phyloP scores from a whole-genome alignment of 2,113 vertebrate genomes.

The Scytalopus superciliaris region DNA sequence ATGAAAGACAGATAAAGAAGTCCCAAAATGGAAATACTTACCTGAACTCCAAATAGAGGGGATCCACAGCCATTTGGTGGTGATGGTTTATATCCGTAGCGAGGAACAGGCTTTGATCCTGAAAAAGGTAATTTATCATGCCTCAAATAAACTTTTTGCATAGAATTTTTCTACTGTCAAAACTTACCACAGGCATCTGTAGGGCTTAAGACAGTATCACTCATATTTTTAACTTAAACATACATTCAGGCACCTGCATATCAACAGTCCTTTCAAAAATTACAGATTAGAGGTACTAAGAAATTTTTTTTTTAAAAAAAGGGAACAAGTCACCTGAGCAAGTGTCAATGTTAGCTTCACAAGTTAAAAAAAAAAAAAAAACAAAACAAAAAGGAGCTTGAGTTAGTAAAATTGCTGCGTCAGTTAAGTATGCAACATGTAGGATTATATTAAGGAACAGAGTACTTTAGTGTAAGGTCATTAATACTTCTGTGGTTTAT shows the following conservation, averaged over 20 bases:
- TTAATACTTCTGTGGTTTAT: neutral
- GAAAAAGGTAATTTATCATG: slow-evolving; percentile 48
- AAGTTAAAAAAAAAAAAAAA: neutral
- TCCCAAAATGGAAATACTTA: slow-evolving; percentile 49
- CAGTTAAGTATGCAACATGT: neutral
- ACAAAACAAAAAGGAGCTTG: neutral
- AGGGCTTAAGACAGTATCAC: neutral
- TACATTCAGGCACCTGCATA: neutral
- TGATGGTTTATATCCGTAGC: slow-evolving; percentile 84
- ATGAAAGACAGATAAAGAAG: neutral
- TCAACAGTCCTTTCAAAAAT: neutral
- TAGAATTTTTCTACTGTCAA: neutral
- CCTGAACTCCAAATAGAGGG: slow-evolving; percentile 92
- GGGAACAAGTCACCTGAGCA: neutral
- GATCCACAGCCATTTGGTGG: slow-evolving; percentile 98
- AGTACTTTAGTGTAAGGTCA: neutral
- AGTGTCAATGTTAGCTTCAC: neutral
- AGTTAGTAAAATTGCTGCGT: neutral
- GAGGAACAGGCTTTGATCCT: slow-evolving; percentile 88
- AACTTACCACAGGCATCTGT: neutral
- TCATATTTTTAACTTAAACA: neutral
- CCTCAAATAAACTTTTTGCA: neutral
- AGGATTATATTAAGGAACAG: neutral
- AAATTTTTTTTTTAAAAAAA: neutral
- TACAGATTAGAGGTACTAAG: neutral